These are phyloP conservation scores for Cyprinodon brontotheroides DNA, from an alignment of 2,113 vertebrate species.

Conservation along the genomic window DNA sequence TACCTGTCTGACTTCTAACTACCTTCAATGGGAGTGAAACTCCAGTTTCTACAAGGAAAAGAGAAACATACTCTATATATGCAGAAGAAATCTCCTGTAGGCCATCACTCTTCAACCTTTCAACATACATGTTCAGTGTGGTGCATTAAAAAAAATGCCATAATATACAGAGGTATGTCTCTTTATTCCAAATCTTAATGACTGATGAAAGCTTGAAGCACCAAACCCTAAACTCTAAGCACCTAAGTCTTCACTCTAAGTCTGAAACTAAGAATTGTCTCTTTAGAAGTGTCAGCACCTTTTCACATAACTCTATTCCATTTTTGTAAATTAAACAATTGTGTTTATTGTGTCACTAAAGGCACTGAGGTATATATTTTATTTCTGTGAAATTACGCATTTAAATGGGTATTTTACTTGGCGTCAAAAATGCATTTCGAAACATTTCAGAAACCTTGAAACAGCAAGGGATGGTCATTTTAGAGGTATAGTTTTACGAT, in stretches of 20 bases:
- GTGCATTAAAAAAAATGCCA: too few species aligned
- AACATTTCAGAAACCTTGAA: constrained; percentile 7
- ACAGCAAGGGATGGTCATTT: constrained; percentile 13
- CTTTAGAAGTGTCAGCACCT: neutral
- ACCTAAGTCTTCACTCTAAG: neutral
- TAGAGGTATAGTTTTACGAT: constrained; percentile 27
- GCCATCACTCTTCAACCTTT: neutral
- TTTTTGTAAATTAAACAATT: neutral
- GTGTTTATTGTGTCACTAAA: neutral
- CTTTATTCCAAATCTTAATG: neutral
- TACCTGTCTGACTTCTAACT: too few species aligned
- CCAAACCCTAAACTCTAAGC: too few species aligned
- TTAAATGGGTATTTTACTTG: neutral
- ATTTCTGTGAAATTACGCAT: neutral
- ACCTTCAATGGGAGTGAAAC: too few species aligned
- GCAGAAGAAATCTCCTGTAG: neutral
- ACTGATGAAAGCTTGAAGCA: neutral
- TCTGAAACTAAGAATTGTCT: neutral
- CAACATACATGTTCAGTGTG: neutral
- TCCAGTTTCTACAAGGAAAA: too few species aligned
- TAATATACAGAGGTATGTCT: neutral
- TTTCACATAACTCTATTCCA: neutral
- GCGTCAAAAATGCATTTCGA: neutral
- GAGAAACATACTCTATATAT: neutral
- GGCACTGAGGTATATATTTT: neutral